A percentile compares a stretch with the other conserved stretches of the same genome.
Conservation (phyloP, 2,797 vertebrate genomes). For the Sus cebifrons region DNA sequence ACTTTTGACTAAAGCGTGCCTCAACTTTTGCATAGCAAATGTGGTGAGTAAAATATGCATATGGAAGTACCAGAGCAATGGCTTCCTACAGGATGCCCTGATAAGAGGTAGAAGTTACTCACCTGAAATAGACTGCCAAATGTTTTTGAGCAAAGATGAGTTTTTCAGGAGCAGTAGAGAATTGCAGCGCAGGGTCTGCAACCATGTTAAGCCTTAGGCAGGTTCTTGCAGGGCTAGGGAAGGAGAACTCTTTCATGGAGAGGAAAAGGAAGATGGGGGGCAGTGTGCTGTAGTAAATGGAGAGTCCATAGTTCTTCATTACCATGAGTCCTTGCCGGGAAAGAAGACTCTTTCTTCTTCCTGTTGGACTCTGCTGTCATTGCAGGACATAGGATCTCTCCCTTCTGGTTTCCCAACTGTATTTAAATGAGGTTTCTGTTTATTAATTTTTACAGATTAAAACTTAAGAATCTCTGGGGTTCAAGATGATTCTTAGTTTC, state of each 20-base stretch:
- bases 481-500: neutral
- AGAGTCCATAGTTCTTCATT: neutral
- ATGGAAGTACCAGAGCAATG: neutral
- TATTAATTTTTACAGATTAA: neutral
- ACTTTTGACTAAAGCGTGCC: neutral
- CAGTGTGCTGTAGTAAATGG: neutral
- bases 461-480: neutral
- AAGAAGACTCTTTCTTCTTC: neutral
- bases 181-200: neutral
- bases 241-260: neutral
- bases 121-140: neutral
- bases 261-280: neutral
- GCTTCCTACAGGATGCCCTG: neutral
- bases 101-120: neutral
- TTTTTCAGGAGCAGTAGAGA: neutral
- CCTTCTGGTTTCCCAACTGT: neutral
- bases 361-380: neutral
- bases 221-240: neutral
- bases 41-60: neutral
- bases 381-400: neutral
- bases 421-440: neutral
- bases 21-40: conserved; percentile 10
- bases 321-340: neutral
- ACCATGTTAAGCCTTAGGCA: neutral
- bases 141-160: neutral